Percentiles rank a stretch among this genome's conserved stretches.
Conservation (phyloP, 2,888 invertebrate genomes). For the Tetranychus piercei region DNA sequence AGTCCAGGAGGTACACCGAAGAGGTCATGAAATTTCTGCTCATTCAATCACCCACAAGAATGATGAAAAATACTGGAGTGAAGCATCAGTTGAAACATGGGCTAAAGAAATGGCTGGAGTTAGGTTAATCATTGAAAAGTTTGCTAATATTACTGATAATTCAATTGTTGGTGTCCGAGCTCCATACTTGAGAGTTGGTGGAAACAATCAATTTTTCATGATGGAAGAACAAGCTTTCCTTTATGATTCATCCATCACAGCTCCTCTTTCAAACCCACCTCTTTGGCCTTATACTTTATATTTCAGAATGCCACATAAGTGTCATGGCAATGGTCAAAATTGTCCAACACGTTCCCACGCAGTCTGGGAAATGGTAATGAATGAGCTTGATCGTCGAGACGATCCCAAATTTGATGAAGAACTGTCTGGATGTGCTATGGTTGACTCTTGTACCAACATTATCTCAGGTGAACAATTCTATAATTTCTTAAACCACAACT, state of each 20-base stretch:
- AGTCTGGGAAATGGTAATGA: slow-evolving; percentile 93
- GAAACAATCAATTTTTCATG: slow-evolving; percentile 88
- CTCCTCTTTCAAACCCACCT: slow-evolving; percentile 66
- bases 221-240: slow-evolving; percentile 87
- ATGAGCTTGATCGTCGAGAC: slow-evolving; percentile 76
- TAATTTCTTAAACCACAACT: slow-evolving; percentile 70
- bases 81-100: slow-evolving; percentile 76
- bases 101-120: slow-evolving; percentile 83
- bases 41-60: slow-evolving; percentile 78
- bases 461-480: slow-evolving; percentile 52
- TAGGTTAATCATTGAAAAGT: slow-evolving; percentile 51
- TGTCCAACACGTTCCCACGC: slow-evolving; percentile 64
- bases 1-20: slow-evolving; percentile 38
- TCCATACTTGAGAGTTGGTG: slow-evolving; percentile 71
- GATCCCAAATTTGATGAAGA: slow-evolving; percentile 84
- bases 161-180: slow-evolving; percentile 72
- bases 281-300: slow-evolving; percentile 95
- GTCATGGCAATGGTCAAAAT: slow-evolving; percentile 55
- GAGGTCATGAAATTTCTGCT: slow-evolving; percentile 74
- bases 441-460: slow-evolving; percentile 80
- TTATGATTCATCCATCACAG: slow-evolving; percentile 84
- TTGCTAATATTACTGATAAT: slow-evolving; percentile 76
- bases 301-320: slow-evolving; percentile 82
- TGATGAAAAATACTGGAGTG: slow-evolving; percentile 71
- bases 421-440: slow-evolving; percentile 75